Evolutionary conservation across 1,140 invertebrate species (phyloP).

Genomic region (Holotrichia oblita): DNA sequence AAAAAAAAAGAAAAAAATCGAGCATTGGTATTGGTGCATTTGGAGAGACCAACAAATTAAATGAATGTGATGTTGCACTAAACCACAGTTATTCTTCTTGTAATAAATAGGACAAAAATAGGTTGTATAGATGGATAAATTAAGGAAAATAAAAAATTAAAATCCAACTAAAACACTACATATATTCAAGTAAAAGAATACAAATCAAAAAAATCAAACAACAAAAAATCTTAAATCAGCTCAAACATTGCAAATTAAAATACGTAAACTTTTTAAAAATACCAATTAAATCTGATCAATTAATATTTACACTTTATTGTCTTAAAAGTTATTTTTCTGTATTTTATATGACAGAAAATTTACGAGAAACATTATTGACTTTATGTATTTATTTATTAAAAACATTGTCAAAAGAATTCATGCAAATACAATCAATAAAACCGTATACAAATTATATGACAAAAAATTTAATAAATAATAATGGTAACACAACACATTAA

Average conservation of each 20-base stretch:
- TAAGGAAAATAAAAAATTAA: not conserved
- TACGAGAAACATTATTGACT: not conserved
- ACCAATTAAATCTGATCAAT: too few species aligned
- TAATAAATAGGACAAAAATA: not conserved
- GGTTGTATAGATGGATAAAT: not conserved
- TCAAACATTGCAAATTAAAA: too few species aligned
- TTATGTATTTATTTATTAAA: not conserved
- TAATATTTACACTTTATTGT: too few species aligned
- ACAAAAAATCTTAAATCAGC: too few species aligned
- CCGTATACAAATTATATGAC: not conserved
- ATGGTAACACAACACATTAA: slow-evolving; percentile 38
- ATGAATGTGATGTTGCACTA: not conserved
- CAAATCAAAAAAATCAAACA: not conserved
- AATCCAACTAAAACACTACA: not conserved
- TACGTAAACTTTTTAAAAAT: too few species aligned
- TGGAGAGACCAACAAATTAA: not conserved
- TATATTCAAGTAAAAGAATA: slow-evolving; percentile 11
- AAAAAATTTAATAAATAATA: slow-evolving; percentile 40
- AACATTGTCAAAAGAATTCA: slow-evolving; percentile 14
- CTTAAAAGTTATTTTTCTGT: too few species aligned
- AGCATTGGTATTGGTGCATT: not conserved
- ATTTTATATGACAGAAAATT: not conserved
- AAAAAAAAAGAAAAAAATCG: too few species aligned
- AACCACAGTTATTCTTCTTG: not conserved
- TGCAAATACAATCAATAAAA: slow-evolving; percentile 16